Conservation (phyloP, 2,888 invertebrate species). For the Crematogaster levior region DNA sequence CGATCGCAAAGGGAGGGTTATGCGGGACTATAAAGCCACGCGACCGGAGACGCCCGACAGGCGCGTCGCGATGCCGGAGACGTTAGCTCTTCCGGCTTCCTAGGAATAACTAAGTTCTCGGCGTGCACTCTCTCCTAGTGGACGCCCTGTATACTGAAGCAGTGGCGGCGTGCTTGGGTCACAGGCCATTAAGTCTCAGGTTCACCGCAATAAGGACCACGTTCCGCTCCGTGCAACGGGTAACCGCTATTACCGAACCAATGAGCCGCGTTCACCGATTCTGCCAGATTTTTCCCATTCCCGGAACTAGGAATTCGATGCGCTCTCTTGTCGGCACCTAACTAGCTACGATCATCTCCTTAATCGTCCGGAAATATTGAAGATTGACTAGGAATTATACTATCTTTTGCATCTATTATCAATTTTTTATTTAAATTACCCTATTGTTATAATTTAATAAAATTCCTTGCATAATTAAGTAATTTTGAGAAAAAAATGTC, state of each 20-base stretch:
- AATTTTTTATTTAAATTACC: neutral
- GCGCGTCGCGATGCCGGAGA: conserved; percentile 81
- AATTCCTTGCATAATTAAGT: neutral
- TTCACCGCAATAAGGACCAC: conserved; percentile 82
- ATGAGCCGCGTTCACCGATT: conserved; percentile 82
- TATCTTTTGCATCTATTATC: neutral
- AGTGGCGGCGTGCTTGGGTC: conserved; percentile 70
- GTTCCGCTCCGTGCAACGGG: conserved; percentile 81
- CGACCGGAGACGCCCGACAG: conserved; percentile 84
- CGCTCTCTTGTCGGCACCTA: conserved; percentile 54
- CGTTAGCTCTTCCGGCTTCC: conserved; percentile 80
- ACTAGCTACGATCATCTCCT: conserved; percentile 2
- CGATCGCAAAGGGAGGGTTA: conserved; percentile 74
- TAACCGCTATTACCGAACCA: conserved; percentile 85
- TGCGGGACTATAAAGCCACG: conserved; percentile 83
- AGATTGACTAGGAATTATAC: neutral
- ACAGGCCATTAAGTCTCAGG: conserved; percentile 83
- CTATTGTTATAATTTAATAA: neutral
- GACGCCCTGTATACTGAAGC: conserved; percentile 38
- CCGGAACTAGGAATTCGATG: conserved; percentile 74
- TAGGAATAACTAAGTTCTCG: conserved; percentile 81
- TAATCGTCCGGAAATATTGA: neutral
- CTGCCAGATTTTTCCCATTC: conserved; percentile 79
- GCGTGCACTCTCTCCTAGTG: conserved; percentile 56
- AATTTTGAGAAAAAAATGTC: neutral